A percentile compares a stretch with the other conserved stretches of the same genome.
phyloP scores from a whole-genome alignment of 2,113 vertebrate genomes.

The Oophaga pumilio region DNA sequence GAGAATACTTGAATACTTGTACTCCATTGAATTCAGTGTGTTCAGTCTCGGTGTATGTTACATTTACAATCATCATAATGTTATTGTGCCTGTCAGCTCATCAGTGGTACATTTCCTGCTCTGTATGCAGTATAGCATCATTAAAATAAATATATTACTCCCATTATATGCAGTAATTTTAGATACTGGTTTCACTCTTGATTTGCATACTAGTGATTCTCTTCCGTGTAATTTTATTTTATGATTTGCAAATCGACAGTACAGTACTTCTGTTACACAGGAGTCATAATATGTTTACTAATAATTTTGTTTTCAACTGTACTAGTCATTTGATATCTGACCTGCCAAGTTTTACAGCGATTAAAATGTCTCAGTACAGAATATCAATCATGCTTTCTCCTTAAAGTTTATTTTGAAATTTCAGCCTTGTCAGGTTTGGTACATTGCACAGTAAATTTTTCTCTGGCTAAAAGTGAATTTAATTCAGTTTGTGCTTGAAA shows the following conservation, averaged over 20 bases:
- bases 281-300: constrained; percentile 19
- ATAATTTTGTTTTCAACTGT: neutral
- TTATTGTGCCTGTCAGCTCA: too few relatives aligned
- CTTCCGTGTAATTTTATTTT: neutral
- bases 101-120: too few relatives aligned
- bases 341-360: neutral
- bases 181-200: neutral
- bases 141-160: neutral
- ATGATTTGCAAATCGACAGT: neutral
- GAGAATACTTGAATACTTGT: too few relatives aligned
- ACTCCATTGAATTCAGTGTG: too few relatives aligned
- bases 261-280: neutral
- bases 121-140: neutral
- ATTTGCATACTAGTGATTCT: neutral
- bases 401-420: constrained; percentile 13
- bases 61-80: too few relatives aligned
- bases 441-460: constrained; percentile 42
- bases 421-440: constrained; percentile 24
- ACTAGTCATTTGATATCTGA: constrained; percentile 25
- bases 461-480: neutral
- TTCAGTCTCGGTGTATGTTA: too few relatives aligned
- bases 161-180: neutral
- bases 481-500: neutral
- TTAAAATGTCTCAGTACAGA: constrained; percentile 20
- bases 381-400: constrained; percentile 35